phyloP scores from a whole-genome alignment of 2,888 invertebrate species.

The Rhagophthalmus giganteus region DNA sequence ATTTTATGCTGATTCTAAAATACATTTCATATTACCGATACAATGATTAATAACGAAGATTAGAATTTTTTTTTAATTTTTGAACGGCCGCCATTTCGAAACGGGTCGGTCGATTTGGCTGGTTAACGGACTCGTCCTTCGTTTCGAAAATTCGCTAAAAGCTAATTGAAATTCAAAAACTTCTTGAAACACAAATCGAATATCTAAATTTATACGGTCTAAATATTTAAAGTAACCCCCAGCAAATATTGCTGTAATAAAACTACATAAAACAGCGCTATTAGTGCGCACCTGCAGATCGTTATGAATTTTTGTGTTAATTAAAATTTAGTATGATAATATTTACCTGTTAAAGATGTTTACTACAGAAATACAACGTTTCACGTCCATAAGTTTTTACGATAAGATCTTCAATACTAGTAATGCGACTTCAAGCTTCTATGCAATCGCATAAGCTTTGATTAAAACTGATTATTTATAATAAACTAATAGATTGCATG shows the following conservation, averaged over 20 bases:
- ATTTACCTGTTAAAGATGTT: constrained; percentile 31
- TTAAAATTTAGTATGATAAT: constrained; percentile 31
- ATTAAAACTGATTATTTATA: constrained; percentile 28
- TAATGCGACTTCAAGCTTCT: constrained; percentile 28
- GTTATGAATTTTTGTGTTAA: constrained; percentile 30
- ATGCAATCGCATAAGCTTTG: constrained; percentile 28
- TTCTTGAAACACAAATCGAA: too few relatives aligned
- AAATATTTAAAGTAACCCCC: too few relatives aligned
- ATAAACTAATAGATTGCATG: constrained; percentile 20
- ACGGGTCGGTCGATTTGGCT: too few relatives aligned
- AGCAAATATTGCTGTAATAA: constrained; percentile 1
- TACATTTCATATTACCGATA: too few relatives aligned
- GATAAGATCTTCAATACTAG: constrained; percentile 30
- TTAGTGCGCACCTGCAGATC: constrained; percentile 29
- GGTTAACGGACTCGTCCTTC: too few relatives aligned
- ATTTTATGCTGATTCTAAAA: too few relatives aligned
- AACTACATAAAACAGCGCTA: constrained; percentile 20
- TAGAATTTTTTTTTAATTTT: too few relatives aligned
- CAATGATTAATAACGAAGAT: too few relatives aligned
- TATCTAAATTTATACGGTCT: too few relatives aligned
- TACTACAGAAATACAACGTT: constrained; percentile 31
- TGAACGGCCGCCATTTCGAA: too few relatives aligned
- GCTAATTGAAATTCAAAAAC: too few relatives aligned
- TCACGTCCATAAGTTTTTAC: constrained; percentile 24
- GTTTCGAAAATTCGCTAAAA: too few relatives aligned